phyloP scores from a whole-genome alignment of 2,113 vertebrate species.

The Osmerus eperlanus region DNA sequence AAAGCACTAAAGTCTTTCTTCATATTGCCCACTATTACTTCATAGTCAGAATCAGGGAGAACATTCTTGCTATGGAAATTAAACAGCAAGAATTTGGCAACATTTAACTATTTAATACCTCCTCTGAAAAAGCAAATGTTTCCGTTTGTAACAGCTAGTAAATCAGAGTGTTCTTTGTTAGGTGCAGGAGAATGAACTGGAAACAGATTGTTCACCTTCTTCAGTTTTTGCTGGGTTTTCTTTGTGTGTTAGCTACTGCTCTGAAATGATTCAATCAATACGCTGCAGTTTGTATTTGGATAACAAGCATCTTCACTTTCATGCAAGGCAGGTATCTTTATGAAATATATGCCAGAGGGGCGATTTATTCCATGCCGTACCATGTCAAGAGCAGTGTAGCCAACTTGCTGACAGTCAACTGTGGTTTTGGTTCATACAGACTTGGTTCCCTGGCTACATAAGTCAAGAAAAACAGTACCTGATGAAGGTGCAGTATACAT shows the following conservation, averaged over 20 bases:
- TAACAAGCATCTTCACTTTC: not conserved
- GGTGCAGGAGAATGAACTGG: constrained; percentile 30
- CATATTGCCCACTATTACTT: not conserved
- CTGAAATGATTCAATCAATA: not conserved
- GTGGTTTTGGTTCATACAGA: not conserved
- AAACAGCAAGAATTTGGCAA: constrained; percentile 33
- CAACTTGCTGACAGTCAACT: not conserved
- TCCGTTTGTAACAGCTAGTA: constrained; percentile 35
- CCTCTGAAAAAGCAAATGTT: constrained; percentile 30
- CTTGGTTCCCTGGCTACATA: not conserved
- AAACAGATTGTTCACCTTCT: constrained; percentile 34
- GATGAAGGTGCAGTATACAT: not conserved
- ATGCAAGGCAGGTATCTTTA: not conserved
- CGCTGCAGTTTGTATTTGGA: not conserved
- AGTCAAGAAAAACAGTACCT: not conserved
- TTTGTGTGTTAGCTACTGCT: constrained; percentile 40
- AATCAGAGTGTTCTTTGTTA: constrained; percentile 33
- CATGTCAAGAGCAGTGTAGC: not conserved
- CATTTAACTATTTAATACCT: constrained; percentile 18
- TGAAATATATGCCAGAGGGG: not conserved
- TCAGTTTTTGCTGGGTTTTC: constrained; percentile 18
- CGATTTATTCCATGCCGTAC: not conserved
- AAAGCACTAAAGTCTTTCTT: not conserved
- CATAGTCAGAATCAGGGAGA: not conserved
- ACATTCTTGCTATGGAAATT: constrained; percentile 16